These are phyloP conservation scores for Mesoligia furuncula DNA, from an alignment of 2,888 invertebrate species.

Conservation along the genomic window DNA sequence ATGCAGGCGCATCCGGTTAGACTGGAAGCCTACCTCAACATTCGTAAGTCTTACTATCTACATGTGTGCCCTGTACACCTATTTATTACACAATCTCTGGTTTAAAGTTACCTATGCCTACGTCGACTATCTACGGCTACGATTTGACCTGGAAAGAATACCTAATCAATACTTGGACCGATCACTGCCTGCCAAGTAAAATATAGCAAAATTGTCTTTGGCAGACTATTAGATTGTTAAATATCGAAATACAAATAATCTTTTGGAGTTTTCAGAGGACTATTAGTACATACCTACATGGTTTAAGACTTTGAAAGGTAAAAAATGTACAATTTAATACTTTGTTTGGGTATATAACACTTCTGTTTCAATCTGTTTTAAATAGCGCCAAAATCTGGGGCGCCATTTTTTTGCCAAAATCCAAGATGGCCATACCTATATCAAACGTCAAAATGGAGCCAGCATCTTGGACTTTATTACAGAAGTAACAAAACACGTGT, in stretches of 20 bases:
- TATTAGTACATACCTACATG: not conserved
- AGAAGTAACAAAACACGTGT: slow-evolving; percentile 35
- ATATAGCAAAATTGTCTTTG: slow-evolving; percentile 20
- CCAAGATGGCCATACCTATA: slow-evolving; percentile 3
- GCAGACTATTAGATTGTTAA: not conserved
- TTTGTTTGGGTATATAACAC: not conserved
- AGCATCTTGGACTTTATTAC: slow-evolving; percentile 1
- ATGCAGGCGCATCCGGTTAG: no score
- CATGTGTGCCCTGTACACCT: not conserved
- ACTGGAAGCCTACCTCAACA: not conserved
- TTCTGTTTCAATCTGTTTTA: no score
- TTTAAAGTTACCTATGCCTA: not conserved
- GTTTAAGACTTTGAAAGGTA: not conserved
- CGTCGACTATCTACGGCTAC: not conserved
- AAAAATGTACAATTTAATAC: not conserved
- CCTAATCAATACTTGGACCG: slow-evolving; percentile 30
- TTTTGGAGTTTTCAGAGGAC: not conserved
- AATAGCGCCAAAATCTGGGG: not conserved
- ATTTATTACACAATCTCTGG: not conserved
- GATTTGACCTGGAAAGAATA: slow-evolving; percentile 36
- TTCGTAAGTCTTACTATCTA: no score
- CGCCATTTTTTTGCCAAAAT: not conserved
- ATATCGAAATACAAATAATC: no score
- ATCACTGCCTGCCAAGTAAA: slow-evolving; percentile 27
- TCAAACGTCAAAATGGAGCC: not conserved